Conservation (phyloP, 2,888 invertebrate species). For the Hirtodrosophila trivittata region DNA sequence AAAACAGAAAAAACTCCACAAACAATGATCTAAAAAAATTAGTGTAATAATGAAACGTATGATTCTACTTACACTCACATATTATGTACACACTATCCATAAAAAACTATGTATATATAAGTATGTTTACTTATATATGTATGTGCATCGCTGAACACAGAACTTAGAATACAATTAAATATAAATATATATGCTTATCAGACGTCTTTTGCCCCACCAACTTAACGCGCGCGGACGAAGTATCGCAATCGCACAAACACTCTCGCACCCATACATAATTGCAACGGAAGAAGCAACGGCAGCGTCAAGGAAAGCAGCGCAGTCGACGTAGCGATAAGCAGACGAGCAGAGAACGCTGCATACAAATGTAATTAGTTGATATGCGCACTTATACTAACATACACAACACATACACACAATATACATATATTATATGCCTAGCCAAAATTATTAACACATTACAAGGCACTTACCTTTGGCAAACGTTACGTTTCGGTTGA, state of each 20-base stretch:
- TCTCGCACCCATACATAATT: slow-evolving; percentile 24
- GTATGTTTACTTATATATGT: neutral
- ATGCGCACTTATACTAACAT: neutral
- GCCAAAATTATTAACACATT: slow-evolving; percentile 31
- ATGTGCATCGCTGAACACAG: neutral
- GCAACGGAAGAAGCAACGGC: slow-evolving; percentile 41
- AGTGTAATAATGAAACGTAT: slow-evolving; percentile 9
- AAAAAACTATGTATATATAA: neutral
- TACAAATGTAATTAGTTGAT: slow-evolving; percentile 28
- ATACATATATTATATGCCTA: slow-evolving; percentile 19
- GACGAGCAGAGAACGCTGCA: slow-evolving; percentile 10
- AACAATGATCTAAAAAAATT: neutral
- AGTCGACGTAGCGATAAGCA: slow-evolving; percentile 39
- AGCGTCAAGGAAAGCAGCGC: slow-evolving; percentile 42
- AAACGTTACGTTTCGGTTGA: slow-evolving; percentile 64
- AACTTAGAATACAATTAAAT: slow-evolving; percentile 26
- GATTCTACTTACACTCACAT: no score
- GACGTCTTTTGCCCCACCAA: slow-evolving; percentile 12
- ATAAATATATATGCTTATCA: slow-evolving; percentile 56
- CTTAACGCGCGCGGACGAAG: slow-evolving; percentile 24
- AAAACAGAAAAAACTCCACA: slow-evolving; percentile 15
- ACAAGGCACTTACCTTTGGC: slow-evolving; percentile 63
- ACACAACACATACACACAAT: slow-evolving; percentile 3
- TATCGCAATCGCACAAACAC: slow-evolving; percentile 14
- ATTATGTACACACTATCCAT: no score